Evolutionary conservation across 2,797 vertebrate species (phyloP), one percentile per base, ranked within the genome.

Genomic region (Bovichtus diacanthus): DNA sequence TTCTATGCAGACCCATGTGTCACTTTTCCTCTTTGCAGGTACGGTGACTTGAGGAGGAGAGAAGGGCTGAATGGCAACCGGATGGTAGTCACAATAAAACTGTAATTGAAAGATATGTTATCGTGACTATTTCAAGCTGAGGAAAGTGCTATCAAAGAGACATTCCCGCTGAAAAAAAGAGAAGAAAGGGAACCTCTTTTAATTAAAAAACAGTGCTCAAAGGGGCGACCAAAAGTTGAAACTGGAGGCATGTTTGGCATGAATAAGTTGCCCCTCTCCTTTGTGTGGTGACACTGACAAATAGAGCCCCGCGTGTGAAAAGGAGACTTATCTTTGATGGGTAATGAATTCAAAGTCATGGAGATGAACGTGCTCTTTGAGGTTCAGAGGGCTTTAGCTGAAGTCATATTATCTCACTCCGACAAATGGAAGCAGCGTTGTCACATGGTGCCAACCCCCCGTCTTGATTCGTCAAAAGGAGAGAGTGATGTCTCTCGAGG

Each of bases 51-150:
- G 78, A 82, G 76, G 83, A 85, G 78, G 75, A 82, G 79, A 73
- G 72, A 69, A 55, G 85, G 76, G 74, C 80, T 93, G 93, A 94
- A 94, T 93, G 91, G 90, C 88, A 90, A 89, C 89, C 77, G 92
- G 90, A 94, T 91, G 91, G 88, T 89, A 88, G 91, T 93, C 92
- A 94, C 93, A 95, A 94, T 95, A 94, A 93, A 94, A 95, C 89
- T 92, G 91, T 95, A 96, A 96, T 96, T 95, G 95, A 96, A 95
- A 95, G 95, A 96, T 95, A 95, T 87, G 95, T 94, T 96, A 95
- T 95, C 94, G 72, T 92, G 92, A 90, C 91, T 89, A 92, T 93
- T 93, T 94, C 88, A 86, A 88, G 87, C 85, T 68, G 80, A 54
- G 84, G 76, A 86, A 88, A 92, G 91, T 85, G 84, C 85, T 94